Base-by-base conservation (phyloP, 2,113 vertebrate species). In the Alligator sinensis region DNA sequence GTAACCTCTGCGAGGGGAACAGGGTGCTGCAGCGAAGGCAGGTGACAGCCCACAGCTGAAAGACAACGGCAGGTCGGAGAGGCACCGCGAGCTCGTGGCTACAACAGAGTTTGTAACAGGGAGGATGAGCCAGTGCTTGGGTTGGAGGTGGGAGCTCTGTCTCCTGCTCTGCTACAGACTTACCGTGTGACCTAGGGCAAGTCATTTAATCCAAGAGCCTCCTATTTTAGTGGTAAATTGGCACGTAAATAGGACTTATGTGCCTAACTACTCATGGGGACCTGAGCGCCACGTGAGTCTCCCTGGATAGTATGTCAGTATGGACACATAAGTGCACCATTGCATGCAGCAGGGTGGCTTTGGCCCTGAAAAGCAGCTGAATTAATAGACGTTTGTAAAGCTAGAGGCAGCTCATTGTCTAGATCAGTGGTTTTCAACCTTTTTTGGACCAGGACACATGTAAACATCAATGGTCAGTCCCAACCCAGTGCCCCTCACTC, bases 121-220 rank as follows among this genome's bases (percentile, higher is more conserved):
- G 11, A 18, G 74, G 55, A 16, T 4, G 57, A 72, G 34, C 16
- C n/a, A 11, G 1, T 0, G 3, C 14, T 11, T 11, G 9, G 70
- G 34, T 74, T 0, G 4, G 21, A 77, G 28, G 5, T 1, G 77
- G 6, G 77, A 34, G 11, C 0, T 1, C 6, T 14, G 10, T 1
- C 21, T 47, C 68, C 68, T 11, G 59, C 15, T 21, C 4, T 0
- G 0, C 2, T 38, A 4, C 30, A 1, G 6, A 0, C 4, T 58
- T 28, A 18, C 57, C 0, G 1, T 0, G 2, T 1, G 6, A 74
- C 12, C 6, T 24, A 38, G 70, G 34, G 70, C 30, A 58, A 55
- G 34, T 2, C 22, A 55, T 47, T 16, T 24, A 11, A 11, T 3
- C 22, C 22, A 17, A 27, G 28, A 38, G 9, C 47, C 47, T 47